Evolutionary conservation across 2,797 vertebrate species (phyloP).

Genomic region (Serranus cabrilla): DNA sequence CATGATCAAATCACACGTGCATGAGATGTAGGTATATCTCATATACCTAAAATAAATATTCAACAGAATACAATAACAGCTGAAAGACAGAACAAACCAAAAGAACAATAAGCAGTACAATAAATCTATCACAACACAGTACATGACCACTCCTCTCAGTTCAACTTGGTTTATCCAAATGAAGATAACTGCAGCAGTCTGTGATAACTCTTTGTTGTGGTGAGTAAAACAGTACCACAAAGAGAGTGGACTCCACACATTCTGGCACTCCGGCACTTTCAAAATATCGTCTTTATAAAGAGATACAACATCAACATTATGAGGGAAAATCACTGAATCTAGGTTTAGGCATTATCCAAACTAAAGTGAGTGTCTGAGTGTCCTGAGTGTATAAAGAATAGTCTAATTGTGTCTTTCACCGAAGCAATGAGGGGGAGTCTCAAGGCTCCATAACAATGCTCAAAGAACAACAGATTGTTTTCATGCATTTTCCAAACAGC

Average conservation of each 20-base stretch:
- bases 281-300: background rate
- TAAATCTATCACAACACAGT: background rate
- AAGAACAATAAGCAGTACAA: background rate
- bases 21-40: too few relatives aligned
- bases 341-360: background rate
- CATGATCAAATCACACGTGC: too few relatives aligned
- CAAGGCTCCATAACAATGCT: background rate
- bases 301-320: background rate
- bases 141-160: too few relatives aligned
- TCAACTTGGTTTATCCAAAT: background rate
- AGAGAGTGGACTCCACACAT: background rate
- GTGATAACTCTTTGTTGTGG: background rate
- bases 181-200: too few relatives aligned
- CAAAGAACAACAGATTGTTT: background rate
- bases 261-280: background rate
- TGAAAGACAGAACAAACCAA: background rate
- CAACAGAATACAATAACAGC: background rate
- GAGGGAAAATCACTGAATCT: background rate
- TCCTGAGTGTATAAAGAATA: background rate
- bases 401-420: background rate
- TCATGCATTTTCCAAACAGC: background rate
- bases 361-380: background rate
- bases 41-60: too few relatives aligned
- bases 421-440: background rate
- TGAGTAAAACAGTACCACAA: background rate